Base-by-base conservation (phyloP, 1,140 invertebrate genomes). In the Myzus persicae region DNA sequence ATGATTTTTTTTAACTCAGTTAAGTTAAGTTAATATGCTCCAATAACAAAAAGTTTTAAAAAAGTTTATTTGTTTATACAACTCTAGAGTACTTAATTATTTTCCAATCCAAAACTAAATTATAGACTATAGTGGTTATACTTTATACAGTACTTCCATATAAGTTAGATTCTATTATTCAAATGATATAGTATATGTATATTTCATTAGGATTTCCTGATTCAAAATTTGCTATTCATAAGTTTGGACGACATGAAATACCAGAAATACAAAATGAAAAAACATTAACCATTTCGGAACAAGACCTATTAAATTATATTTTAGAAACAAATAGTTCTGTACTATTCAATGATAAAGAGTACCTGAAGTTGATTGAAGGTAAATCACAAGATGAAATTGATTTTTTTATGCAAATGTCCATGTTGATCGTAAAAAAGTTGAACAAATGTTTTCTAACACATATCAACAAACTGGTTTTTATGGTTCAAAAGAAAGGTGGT, bases 401-500 rank as follows among this genome's bases (percentile, higher is more conserved):
- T 67, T 67, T 67, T 67, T 67, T 67, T 67, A 67, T 67, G 59
- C 59, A 67, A 67, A 67, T 67, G 9, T 67, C 0, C 24, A 67
- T 67, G 59, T 67, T 67, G 59, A 67, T 67, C 0, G 31, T 26
- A 67, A 67, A 67, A 31, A 67, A 44, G 8, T 67, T 67, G 26
- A 67, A 67, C 59, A 67, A 31, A 67, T 67, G 7, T 67, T 26
- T 67, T 67, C 59, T n/a, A 67, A 6, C 1, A 67, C 26, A 67
- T 67, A 67, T 67, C 59, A 67, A 31, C 59, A 67, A 67, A 67
- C 59, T 67, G 59, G 59, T n/a, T n/a, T 67, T 67, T 67, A 67
- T 67, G 26, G 59, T 67, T 67, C 9, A 67, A 67, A n/a, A n/a
- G 59, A 67, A 31, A 67, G 59, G 1, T n/a, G n/a, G n/a, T n/a